Base-by-base conservation (phyloP, 2,888 invertebrate genomes). In the Proisotoma minuta region DNA sequence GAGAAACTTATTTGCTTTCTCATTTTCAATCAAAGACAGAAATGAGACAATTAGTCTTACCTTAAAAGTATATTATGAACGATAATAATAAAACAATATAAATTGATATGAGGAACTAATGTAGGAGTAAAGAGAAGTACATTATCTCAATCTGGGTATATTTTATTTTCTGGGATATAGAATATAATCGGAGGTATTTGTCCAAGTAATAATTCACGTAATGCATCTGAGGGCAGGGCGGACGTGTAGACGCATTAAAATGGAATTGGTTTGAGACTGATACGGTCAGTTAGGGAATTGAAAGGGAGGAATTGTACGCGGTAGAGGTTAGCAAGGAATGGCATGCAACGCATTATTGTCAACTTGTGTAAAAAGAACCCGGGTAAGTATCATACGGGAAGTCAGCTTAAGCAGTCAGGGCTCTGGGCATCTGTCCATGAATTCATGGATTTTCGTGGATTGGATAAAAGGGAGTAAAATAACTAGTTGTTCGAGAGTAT, bases 341-440 rank as follows among this genome's bases (percentile, higher is more conserved):
- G 47, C 34, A 34, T 47, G 47, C n/a, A 47, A n/a, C n/a, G 47
- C n/a, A 47, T 34, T 34, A 34, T 34, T 34, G 34, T 34, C 34
- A 34, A 34, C 34, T 34, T 34, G 34, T 15, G 34, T 34, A 10
- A 47, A 47, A 47, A 18, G 47, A 47, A 47, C 20, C n/a, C 47
- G 47, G 34, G 34, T 15, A 34, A 10, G 8, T 34, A 15, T 8
- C 8, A 34, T 34, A 8, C 34, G 12, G 20, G 10, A 47, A 10
- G 47, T 10, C 47, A 18, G 20, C 5, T 5, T 5, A n/a, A 18
- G 47, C 20, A 18, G 47, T 5, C 20, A 47, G 10, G 34, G 8
- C 10, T 20, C 5, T 24, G 52, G 52, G 52, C 52, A 52, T 52
- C 29, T 52, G 52, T 29, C 52, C 52, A 52, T 52, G 52, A 52